Conservation (phyloP, 2,797 vertebrate genomes). For the Melanotaenia maccullochi region DNA sequence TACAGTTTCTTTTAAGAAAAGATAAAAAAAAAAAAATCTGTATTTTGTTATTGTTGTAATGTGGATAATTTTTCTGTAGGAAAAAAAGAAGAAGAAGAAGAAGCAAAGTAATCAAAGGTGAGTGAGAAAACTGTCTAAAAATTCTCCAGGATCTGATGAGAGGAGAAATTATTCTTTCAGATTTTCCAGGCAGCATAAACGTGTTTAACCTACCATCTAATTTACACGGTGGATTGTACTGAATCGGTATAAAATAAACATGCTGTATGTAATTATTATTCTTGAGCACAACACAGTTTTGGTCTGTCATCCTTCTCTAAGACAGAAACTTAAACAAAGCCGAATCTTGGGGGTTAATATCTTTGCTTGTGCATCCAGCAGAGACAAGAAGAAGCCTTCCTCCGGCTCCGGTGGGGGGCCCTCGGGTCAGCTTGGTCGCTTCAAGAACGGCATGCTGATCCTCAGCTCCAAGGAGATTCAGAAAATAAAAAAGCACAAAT, state of each 20-base stretch:
- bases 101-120: conserved; percentile 85
- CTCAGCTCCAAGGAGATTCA: conserved; percentile 90
- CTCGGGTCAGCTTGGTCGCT: conserved; percentile 91
- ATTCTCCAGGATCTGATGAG: neutral
- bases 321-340: neutral
- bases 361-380: conserved; percentile 47
- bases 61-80: conserved; percentile 52
- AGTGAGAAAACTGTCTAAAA: conserved; percentile 1
- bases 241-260: neutral
- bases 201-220: neutral
- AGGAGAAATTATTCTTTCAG: neutral
- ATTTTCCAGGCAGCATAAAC: neutral
- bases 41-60: neutral
- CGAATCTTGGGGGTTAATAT: neutral
- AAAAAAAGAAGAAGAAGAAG: conserved; percentile 85
- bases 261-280: neutral
- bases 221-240: neutral
- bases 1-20: neutral
- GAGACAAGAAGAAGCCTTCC: conserved; percentile 78
- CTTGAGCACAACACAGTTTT: neutral
- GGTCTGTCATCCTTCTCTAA: neutral
- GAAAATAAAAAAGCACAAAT: conserved; percentile 86
- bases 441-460: conserved; percentile 92
- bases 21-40: neutral
- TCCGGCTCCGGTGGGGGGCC: conserved; percentile 80